A percentile compares a stretch with the other conserved stretches of the same genome.
Evolutionary conservation across 2,888 invertebrate species (phyloP).

Genomic region (Heliothis peltigera): DNA sequence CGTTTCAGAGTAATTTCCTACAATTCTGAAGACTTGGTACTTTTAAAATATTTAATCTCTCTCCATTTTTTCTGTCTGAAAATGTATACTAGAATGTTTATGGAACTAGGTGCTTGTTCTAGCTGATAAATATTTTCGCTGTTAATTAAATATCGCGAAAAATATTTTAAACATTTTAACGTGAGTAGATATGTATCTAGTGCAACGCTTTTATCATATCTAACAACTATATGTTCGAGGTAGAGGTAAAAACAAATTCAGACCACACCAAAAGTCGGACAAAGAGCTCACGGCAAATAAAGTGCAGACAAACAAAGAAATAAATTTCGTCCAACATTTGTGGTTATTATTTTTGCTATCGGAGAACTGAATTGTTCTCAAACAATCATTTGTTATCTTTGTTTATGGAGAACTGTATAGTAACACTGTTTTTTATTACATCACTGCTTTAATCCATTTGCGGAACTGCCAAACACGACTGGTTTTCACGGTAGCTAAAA

Average conservation of each 20-base stretch:
- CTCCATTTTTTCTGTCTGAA: not conserved
- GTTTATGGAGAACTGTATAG: conserved; percentile 38
- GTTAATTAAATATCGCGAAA: not conserved
- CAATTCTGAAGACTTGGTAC: not conserved
- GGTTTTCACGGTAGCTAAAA: conserved; percentile 35
- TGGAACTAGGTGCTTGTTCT: not conserved
- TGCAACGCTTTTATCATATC: not conserved
- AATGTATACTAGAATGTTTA: not conserved
- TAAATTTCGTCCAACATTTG: conserved; percentile 42
- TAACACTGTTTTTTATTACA: conserved; percentile 22
- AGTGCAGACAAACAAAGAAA: conserved; percentile 61
- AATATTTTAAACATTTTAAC: not conserved
- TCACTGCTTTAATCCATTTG: conserved; percentile 47
- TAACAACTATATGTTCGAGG: not conserved
- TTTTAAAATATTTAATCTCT: conserved; percentile 17
- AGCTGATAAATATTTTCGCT: not conserved
- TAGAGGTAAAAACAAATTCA: conserved; percentile 16
- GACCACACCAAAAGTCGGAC: conserved; percentile 16
- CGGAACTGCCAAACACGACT: conserved; percentile 22
- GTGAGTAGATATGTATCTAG: not conserved
- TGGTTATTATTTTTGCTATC: conserved; percentile 49
- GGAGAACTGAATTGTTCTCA: conserved; percentile 38
- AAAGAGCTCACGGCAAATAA: conserved; percentile 46
- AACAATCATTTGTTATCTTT: conserved; percentile 49
- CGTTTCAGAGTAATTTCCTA: not conserved